A percentile compares a stretch with the other conserved stretches of the same genome.
These are phyloP conservation scores for Rapana venosa DNA, from an alignment of 2,888 invertebrate genomes.

Conservation along the genomic window DNA sequence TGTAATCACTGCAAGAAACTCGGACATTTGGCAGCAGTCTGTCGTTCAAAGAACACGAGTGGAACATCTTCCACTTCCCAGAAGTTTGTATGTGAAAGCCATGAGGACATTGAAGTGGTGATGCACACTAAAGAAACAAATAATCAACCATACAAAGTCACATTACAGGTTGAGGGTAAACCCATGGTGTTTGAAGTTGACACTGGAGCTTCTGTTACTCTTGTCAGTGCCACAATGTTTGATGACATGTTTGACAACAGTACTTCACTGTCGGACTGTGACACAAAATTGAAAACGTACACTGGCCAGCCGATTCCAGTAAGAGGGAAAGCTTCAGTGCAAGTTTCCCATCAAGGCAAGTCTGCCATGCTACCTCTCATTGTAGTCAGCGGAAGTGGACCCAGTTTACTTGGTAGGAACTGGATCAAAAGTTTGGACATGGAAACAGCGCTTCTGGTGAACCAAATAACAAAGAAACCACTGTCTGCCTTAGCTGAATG, in stretches of 20 bases:
- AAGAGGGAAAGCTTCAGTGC: neutral
- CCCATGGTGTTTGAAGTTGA: slow-evolving; percentile 42
- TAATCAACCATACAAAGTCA: neutral
- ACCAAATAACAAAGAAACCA: neutral
- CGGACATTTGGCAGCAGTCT: neutral
- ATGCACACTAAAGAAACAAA: neutral
- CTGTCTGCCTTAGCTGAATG: neutral
- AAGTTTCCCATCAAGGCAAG: slow-evolving; percentile 34
- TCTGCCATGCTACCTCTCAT: slow-evolving; percentile 21
- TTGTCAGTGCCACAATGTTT: slow-evolving; percentile 23
- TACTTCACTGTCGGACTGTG: neutral
- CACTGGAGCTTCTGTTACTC: slow-evolving; percentile 43
- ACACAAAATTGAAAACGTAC: neutral
- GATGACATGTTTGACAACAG: neutral
- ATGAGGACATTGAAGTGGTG: neutral
- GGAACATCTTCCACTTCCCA: neutral
- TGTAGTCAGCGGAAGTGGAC: slow-evolving; percentile 42
- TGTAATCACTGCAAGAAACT: neutral
- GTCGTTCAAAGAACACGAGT: neutral
- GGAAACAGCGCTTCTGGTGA: slow-evolving; percentile 37
- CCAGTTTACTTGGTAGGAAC: slow-evolving; percentile 42
- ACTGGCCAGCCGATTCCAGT: neutral
- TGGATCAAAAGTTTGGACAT: slow-evolving; percentile 35
- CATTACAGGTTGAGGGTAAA: slow-evolving; percentile 27
- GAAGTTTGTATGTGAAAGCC: neutral